phyloP scores from a whole-genome alignment of 2,797 vertebrate species.

The Limosa lapponica region DNA sequence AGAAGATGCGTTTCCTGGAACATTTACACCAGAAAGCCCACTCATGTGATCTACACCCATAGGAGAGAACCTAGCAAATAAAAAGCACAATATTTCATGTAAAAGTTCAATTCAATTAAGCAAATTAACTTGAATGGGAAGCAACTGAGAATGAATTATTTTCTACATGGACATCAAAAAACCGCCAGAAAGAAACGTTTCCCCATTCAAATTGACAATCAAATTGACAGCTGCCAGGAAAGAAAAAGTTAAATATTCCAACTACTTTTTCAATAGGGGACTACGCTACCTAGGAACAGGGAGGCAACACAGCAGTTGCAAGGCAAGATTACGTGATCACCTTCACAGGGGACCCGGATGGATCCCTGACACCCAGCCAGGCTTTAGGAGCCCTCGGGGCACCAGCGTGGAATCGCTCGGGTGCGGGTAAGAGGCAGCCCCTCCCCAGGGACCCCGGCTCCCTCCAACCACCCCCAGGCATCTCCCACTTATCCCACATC shows the following conservation, averaged over 20 bases:
- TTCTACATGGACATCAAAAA: constrained; percentile 63
- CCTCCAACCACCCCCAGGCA: not conserved
- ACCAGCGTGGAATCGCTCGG: not conserved
- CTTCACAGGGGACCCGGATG: not conserved
- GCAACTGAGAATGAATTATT: constrained; percentile 65
- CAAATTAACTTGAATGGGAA: constrained; percentile 53
- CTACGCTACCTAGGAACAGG: not conserved
- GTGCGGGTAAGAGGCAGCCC: not conserved
- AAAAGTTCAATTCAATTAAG: constrained; percentile 70
- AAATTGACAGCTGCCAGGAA: constrained; percentile 47
- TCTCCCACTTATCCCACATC: not conserved
- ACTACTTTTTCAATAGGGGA: not conserved
- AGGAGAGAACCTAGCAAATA: constrained; percentile 93
- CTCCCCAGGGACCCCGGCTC: not conserved
- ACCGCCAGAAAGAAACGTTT: constrained; percentile 34
- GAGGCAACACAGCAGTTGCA: not conserved
- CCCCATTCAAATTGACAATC: constrained; percentile 57
- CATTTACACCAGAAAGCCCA: constrained; percentile 90
- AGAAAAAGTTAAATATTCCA: not conserved
- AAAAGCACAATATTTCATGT: constrained; percentile 81
- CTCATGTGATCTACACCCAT: constrained; percentile 99
- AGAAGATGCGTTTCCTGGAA: constrained; percentile 89
- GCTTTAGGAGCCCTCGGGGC: not conserved
- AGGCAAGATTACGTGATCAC: not conserved
- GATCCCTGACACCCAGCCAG: not conserved